Base-by-base conservation (phyloP, 2,113 vertebrate species). In the Odobenus rosmarus region DNA sequence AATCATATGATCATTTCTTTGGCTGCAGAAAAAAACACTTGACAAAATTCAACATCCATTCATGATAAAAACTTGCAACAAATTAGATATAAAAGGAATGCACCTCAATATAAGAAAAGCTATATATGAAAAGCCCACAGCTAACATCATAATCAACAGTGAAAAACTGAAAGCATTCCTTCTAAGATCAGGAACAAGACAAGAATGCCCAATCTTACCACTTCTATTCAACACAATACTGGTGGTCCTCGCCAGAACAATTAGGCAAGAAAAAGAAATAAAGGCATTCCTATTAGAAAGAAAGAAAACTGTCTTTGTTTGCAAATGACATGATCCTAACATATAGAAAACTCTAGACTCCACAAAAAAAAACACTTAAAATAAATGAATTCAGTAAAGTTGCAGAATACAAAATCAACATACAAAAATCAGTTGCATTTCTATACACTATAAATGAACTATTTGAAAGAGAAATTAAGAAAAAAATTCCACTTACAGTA, bases 391-490 rank as follows among this genome's bases (percentile, higher is more conserved):
- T 88, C 33, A 62, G 10, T 62, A 33, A 88, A 81, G 86, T 26
- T 82, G 24, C 39, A 82, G 39, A 6, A 62, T 74, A 62, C 49
- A 89, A 74, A 82, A 82, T 82, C 42, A 82, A 62, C 18, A 74
- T 61, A 53, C 10, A 62, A 89, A 84, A 94, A 61, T 74, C 42
- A 74, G 26, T 19, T 94, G 55, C 3, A 62, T 18, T 88, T 94
- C 53, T 81, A 82, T 61, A 82, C 53, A 82, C 64, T 94, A 71
- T 49, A 94, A 71, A 80, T 49, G 42, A 94, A 69, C 39, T 59
- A 51, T 81, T 31, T 81, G 39, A 72, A 94, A 88, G 85, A 72
- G 24, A 89, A 61, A 82, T 94, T 76, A 39, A 59, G 84, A 59
- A 88, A 31, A 88, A 13, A 84, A 79, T 3, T 4, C 24, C 6